Conservation (phyloP, 2,888 invertebrate species). For the Idaea biselata region DNA sequence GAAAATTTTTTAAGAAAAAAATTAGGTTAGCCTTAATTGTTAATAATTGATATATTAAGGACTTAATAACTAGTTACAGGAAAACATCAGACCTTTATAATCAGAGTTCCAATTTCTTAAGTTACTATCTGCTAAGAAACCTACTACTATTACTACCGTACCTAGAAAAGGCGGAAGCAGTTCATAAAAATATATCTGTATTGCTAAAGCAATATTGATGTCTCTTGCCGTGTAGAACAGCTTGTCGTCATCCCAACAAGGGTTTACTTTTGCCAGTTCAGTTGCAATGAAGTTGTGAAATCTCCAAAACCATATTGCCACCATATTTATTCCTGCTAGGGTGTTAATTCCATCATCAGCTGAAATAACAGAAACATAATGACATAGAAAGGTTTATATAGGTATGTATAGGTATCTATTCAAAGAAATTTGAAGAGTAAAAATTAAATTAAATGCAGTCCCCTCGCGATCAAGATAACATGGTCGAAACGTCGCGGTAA, state of each 20-base stretch:
- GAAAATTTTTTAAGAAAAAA: too few relatives aligned
- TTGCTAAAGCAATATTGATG: slow-evolving; percentile 45
- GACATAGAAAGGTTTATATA: too few relatives aligned
- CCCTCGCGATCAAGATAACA: too few relatives aligned
- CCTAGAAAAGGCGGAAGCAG: slow-evolving; percentile 44
- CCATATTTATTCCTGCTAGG: slow-evolving; percentile 40
- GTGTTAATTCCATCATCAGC: slow-evolving; percentile 45
- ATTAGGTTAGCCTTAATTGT: too few relatives aligned
- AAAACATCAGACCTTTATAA: not conserved
- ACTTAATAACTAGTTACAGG: not conserved
- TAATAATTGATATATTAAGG: too few relatives aligned
- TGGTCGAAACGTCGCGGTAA: too few relatives aligned
- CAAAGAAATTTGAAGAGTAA: too few relatives aligned
- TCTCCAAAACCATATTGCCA: slow-evolving; percentile 47
- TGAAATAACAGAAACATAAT: slow-evolving; percentile 19
- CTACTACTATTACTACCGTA: too few relatives aligned
- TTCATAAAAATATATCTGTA: slow-evolving; percentile 49
- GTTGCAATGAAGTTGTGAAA: slow-evolving; percentile 48
- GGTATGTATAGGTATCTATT: too few relatives aligned
- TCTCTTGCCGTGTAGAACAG: slow-evolving; percentile 48
- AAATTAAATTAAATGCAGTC: too few relatives aligned
- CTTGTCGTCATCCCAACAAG: slow-evolving; percentile 50
- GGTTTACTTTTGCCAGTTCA: slow-evolving; percentile 39
- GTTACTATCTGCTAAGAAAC: not conserved
- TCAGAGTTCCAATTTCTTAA: not conserved